These are phyloP conservation scores for Gallinago undulata DNA, from an alignment of 2,113 vertebrate species.

Conservation along the genomic window DNA sequence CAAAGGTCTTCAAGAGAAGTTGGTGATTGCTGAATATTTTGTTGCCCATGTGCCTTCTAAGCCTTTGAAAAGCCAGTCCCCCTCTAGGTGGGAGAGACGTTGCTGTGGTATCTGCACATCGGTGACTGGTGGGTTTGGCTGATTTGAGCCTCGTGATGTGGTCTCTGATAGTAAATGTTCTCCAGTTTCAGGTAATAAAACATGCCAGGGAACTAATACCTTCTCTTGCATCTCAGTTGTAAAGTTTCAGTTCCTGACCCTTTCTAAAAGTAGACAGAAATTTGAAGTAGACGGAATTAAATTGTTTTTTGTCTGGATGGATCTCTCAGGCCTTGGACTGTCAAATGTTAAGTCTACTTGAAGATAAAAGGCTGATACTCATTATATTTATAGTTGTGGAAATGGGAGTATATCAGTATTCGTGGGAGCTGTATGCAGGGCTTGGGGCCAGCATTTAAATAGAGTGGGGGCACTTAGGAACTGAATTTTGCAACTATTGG, in stretches of 20 bases:
- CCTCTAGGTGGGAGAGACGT: not conserved
- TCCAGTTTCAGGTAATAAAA: not conserved
- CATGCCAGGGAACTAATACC: not conserved
- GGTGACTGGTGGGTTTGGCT: not conserved
- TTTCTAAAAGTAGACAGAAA: not conserved
- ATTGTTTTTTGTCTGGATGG: not conserved
- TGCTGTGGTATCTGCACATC: not conserved
- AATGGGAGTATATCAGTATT: not conserved
- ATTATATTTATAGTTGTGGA: not conserved
- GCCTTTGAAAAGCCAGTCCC: not conserved
- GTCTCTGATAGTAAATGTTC: not conserved
- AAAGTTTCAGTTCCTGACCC: not conserved
- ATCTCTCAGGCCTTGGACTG: not conserved
- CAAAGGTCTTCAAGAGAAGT: not conserved
- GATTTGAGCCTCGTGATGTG: not conserved
- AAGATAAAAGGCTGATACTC: not conserved
- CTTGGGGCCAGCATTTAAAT: not conserved
- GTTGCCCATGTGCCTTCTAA: not conserved
- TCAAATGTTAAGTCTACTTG: not conserved
- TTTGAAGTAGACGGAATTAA: not conserved
- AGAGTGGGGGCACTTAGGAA: not conserved
- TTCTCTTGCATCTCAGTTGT: not conserved
- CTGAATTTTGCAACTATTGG: not conserved
- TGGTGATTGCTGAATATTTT: fast-evolving
- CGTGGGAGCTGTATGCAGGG: not conserved